Evolutionary conservation across 2,113 vertebrate species (phyloP).

Genomic region (Oreochromis tanganicae): DNA sequence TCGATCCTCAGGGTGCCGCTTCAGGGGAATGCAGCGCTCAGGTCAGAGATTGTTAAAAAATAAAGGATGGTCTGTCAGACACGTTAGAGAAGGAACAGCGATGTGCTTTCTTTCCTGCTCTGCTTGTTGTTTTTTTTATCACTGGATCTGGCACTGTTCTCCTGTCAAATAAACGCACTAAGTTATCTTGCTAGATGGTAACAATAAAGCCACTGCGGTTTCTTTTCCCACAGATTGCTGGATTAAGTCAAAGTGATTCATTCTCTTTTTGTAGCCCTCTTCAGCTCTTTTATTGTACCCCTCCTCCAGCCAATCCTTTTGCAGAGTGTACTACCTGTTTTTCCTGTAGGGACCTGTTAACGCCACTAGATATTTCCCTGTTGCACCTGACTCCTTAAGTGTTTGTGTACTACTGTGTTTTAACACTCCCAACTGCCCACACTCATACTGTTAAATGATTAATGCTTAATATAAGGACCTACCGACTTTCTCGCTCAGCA

Average conservation of each 20-base stretch:
- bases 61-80: constrained; percentile 5
- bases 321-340: not conserved
- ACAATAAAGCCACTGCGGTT: constrained; percentile 24
- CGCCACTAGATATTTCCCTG: constrained; percentile 26
- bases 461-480: constrained; percentile 32
- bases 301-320: not conserved
- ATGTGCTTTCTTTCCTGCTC: not conserved
- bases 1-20: not conserved
- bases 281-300: not conserved
- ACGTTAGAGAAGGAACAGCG: not conserved
- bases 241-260: constrained; percentile 43
- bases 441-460: constrained; percentile 47
- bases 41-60: not conserved
- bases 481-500: not conserved
- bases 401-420: constrained; percentile 9
- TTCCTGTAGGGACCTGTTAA: constrained; percentile 22
- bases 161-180: constrained; percentile 23
- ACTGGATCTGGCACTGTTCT: not conserved
- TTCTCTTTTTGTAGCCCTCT: not conserved
- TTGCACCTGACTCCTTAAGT: constrained; percentile 32
- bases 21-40: not conserved
- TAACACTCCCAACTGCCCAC: not conserved
- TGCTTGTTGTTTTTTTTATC: constrained; percentile 8
- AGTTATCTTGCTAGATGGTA: constrained; percentile 21
- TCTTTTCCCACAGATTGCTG: not conserved